Evolutionary conservation across 2,113 vertebrate species (phyloP).

Genomic region (Leucoraja erinaceus): DNA sequence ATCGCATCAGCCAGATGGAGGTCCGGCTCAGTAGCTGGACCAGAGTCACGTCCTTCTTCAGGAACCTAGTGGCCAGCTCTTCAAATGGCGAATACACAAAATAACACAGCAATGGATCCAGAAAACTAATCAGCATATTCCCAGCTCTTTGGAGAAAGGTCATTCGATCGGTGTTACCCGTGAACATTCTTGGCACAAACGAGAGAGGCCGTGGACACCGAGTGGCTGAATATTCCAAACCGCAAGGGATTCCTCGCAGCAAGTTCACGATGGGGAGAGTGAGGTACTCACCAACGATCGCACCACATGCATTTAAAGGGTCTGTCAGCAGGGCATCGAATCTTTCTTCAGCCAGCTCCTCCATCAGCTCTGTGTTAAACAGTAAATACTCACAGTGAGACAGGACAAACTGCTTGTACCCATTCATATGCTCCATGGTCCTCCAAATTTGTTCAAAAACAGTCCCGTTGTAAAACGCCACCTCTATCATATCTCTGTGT

Average conservation of each 20-base stretch:
- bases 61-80: conserved; percentile 53
- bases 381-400: conserved; percentile 55
- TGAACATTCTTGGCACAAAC: conserved; percentile 57
- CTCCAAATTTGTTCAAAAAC: conserved; percentile 50
- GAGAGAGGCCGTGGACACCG: conserved; percentile 66
- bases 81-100: conserved; percentile 45
- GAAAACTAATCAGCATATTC: conserved; percentile 52
- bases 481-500: fast-evolving
- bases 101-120: conserved; percentile 46
- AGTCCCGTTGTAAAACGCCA: conserved; percentile 16
- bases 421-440: neutral
- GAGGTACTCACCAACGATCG: conserved; percentile 62
- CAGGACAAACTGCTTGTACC: fast-evolving
- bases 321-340: conserved; percentile 71
- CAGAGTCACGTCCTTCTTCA: conserved; percentile 53
- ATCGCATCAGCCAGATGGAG: conserved; percentile 69
- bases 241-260: conserved; percentile 58
- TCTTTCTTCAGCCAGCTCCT: conserved; percentile 48
- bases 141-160: conserved; percentile 61
- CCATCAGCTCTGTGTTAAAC: conserved; percentile 53
- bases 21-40: conserved; percentile 57
- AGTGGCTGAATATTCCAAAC: conserved; percentile 53
- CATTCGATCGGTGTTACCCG: conserved; percentile 57
- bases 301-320: conserved; percentile 68
- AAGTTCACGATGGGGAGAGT: conserved; percentile 70